phyloP scores from a whole-genome alignment of 2,113 vertebrate species.

The Podiceps cristatus region DNA sequence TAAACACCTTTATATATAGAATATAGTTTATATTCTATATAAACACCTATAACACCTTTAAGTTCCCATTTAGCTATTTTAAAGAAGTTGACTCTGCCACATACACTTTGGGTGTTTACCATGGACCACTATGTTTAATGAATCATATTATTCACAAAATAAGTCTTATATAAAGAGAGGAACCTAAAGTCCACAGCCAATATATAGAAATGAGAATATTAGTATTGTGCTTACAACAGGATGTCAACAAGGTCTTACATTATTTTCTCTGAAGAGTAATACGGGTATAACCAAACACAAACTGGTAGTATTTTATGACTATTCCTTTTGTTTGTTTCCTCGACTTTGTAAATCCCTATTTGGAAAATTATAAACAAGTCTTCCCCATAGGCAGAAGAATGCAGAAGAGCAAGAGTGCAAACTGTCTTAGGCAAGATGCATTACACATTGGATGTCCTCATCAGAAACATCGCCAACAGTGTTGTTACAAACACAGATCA shows the following conservation, averaged over 20 bases:
- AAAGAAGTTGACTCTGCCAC: background rate
- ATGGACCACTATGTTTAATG: background rate
- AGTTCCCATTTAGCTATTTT: background rate
- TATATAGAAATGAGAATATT: background rate
- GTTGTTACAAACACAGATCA: background rate
- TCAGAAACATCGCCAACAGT: background rate
- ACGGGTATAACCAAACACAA: background rate
- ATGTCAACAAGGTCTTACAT: background rate
- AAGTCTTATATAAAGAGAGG: background rate
- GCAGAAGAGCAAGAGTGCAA: background rate
- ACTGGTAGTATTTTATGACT: background rate
- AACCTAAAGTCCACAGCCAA: background rate
- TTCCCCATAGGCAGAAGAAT: background rate
- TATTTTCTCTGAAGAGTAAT: background rate
- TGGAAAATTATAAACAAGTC: background rate
- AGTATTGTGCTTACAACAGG: background rate
- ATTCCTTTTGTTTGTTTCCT: background rate
- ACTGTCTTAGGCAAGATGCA: background rate
- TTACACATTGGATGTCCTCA: background rate
- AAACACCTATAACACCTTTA: background rate
- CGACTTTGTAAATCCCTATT: background rate
- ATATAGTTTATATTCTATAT: too few relatives aligned
- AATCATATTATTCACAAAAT: background rate
- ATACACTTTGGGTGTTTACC: background rate
- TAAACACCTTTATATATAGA: too few relatives aligned